Evolutionary conservation across 1,140 invertebrate species (phyloP).

Genomic region (Ericerus pela): DNA sequence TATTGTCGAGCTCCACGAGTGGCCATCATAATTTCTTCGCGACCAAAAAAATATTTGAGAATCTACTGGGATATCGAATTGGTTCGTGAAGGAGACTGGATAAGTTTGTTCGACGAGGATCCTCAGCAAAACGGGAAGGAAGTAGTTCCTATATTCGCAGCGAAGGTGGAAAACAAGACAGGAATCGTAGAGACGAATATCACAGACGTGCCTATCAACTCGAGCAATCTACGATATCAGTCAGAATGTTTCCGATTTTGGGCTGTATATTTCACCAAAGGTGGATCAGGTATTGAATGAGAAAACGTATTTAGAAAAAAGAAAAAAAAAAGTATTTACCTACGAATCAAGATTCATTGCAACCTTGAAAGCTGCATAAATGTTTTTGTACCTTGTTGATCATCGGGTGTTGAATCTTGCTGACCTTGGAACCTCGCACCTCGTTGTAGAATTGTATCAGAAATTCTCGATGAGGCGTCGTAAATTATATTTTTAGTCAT

Average conservation of each 20-base stretch:
- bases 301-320: not conserved
- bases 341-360: too few relatives aligned
- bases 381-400: too few relatives aligned
- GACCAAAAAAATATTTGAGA: not conserved
- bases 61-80: constrained; percentile 8
- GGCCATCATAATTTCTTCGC: not conserved
- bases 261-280: not conserved
- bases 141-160: not conserved
- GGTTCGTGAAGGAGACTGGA: not conserved
- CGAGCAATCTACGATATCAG: not conserved
- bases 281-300: not conserved
- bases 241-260: constrained; percentile 8
- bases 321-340: too few relatives aligned
- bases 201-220: not conserved
- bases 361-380: too few relatives aligned
- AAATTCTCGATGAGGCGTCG: too few relatives aligned
- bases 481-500: too few relatives aligned
- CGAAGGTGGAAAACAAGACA: not conserved
- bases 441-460: too few relatives aligned
- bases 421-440: too few relatives aligned
- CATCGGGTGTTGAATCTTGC: too few relatives aligned
- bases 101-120: not conserved
- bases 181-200: not conserved
- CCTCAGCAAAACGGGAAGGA: not conserved
- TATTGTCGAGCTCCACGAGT: not conserved